Conservation (phyloP, 2,113 vertebrate genomes). For the Hippoglossus stenolepis region DNA sequence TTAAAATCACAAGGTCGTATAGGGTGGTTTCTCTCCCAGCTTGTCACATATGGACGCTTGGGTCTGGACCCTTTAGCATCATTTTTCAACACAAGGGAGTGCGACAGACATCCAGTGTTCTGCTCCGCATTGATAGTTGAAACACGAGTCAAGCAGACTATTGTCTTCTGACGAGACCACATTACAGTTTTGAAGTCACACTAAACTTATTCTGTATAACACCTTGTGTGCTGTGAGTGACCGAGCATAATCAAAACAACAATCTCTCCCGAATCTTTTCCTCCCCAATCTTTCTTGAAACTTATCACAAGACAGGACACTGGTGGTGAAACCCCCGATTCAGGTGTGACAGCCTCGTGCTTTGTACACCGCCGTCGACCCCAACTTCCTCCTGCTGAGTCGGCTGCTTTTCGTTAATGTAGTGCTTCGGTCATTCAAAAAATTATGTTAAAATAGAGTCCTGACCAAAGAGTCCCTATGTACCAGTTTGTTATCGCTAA, state of each 20-base stretch:
- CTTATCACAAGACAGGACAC: too few species aligned
- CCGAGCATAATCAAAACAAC: too few species aligned
- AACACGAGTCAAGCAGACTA: not conserved
- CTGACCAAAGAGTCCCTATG: too few species aligned
- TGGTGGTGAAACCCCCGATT: too few species aligned
- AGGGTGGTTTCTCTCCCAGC: not conserved
- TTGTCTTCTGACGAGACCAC: not conserved
- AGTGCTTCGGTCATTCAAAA: too few species aligned
- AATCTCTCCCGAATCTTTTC: not conserved
- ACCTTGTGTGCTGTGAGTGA: not conserved
- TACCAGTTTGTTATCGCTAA: too few species aligned
- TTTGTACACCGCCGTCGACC: too few species aligned
- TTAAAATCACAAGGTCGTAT: conserved; percentile 37
- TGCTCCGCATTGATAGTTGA: not conserved
- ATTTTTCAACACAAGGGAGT: not conserved
- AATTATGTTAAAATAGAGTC: too few species aligned
- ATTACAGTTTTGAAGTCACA: not conserved
- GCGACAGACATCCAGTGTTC: not conserved
- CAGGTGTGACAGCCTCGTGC: too few species aligned
- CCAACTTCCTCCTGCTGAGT: too few species aligned
- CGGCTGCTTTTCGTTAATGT: too few species aligned
- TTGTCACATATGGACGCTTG: not conserved
- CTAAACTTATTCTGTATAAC: not conserved
- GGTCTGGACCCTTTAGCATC: not conserved
- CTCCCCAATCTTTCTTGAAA: too few species aligned